phyloP scores from a whole-genome alignment of 2,797 vertebrate genomes.

The Aplochiton taeniatus region DNA sequence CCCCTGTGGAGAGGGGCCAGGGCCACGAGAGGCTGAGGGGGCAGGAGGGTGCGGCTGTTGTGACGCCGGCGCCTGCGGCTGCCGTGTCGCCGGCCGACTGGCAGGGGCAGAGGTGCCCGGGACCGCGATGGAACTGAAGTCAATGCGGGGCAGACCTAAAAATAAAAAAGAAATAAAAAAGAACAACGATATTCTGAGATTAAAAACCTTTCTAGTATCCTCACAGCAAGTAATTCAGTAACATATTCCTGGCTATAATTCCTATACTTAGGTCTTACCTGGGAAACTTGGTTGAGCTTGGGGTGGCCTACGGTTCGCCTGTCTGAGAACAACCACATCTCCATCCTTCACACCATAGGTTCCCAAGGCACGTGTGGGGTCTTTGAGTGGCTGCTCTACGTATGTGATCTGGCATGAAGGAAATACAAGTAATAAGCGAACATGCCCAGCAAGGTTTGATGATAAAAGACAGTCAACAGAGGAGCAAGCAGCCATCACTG shows the following conservation, averaged over 20 bases:
- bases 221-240: background rate
- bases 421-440: constrained; percentile 5
- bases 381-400: constrained; percentile 88
- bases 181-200: background rate
- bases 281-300: constrained; percentile 76
- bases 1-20: constrained; percentile 83
- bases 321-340: constrained; percentile 92
- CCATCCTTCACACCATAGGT: constrained; percentile 95
- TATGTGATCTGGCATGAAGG: constrained; percentile 81
- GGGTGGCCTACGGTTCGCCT: constrained; percentile 80
- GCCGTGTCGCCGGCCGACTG: constrained; percentile 60
- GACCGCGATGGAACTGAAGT: constrained; percentile 95
- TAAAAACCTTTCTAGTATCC: too few species aligned
- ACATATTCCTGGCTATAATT: background rate
- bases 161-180: constrained; percentile 12
- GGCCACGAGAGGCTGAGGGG: constrained; percentile 63
- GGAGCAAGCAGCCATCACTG: too few species aligned
- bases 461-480: too few species aligned
- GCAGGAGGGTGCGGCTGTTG: constrained; percentile 49
- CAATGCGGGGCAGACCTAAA: constrained; percentile 90
- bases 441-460: background rate
- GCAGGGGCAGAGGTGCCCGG: constrained; percentile 82
- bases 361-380: constrained; percentile 90
- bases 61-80: constrained; percentile 35
- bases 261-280: constrained; percentile 52